phyloP scores from a whole-genome alignment of 1,140 invertebrate species.

The Aporrectodea caliginosa region DNA sequence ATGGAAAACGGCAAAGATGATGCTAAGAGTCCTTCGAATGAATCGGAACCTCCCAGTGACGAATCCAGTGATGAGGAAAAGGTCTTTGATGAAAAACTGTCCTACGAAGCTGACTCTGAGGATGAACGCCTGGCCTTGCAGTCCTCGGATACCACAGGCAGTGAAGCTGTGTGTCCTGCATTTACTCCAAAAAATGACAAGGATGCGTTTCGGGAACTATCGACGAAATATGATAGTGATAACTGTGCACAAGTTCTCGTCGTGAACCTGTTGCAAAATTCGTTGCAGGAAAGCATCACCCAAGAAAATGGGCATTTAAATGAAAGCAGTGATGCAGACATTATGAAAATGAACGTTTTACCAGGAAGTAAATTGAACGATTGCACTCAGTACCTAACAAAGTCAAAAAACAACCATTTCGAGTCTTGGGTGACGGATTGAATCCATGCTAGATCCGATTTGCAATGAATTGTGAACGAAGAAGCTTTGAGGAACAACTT shows the following conservation, averaged over 20 bases:
- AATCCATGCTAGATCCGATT: not conserved
- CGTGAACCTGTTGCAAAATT: not conserved
- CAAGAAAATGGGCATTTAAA: not conserved
- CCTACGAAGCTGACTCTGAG: too few relatives aligned
- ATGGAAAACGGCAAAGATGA: not conserved
- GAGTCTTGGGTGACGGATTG: not conserved
- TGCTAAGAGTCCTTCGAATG: not conserved
- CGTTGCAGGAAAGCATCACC: not conserved
- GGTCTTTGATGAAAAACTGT: too few relatives aligned
- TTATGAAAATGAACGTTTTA: not conserved
- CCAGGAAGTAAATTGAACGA: not conserved
- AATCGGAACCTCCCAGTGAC: not conserved
- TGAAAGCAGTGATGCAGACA: not conserved
- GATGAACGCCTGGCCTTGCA: too few relatives aligned
- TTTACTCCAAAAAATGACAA: not conserved
- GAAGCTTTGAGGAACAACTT: too few relatives aligned
- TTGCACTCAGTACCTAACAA: not conserved
- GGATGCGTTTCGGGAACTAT: not conserved
- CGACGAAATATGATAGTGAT: not conserved
- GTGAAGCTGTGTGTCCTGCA: too few relatives aligned
- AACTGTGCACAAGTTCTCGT: not conserved
- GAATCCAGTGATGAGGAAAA: not conserved
- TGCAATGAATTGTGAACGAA: not conserved
- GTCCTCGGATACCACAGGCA: too few relatives aligned
- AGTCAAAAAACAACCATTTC: not conserved